Evolutionary conservation across 2,888 invertebrate genomes (phyloP), one percentile per base, ranked within the genome.

Genomic region (Caenorhabditis wallacei): DNA sequence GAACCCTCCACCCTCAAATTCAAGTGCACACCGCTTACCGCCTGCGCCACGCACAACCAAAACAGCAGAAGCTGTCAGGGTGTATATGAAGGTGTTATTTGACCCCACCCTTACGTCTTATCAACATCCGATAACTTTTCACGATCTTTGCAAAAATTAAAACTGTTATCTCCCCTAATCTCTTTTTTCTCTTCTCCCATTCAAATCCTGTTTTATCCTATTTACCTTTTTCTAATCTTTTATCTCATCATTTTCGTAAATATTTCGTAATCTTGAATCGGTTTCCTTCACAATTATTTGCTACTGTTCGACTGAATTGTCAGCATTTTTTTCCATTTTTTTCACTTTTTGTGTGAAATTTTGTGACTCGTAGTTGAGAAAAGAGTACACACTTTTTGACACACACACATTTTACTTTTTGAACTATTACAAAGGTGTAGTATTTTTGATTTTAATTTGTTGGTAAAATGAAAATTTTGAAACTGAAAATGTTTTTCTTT

Each of bases 221-320:
- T 26, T 16, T 13, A 68, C n/a, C n/a, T n/a, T n/a, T 69, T 69
- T 69, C 69, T 48, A 43, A 57, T 56, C 37, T 30, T 61, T 43
- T 20, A 43, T 43, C 43, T 37, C 13, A 3, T 13, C 24, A 30
- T 68, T 40, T 48, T 70, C n/a, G n/a, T n/a, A n/a, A n/a, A n/a
- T n/a, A n/a, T n/a, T n/a, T n/a, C n/a, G n/a, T n/a, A n/a, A n/a
- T n/a, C n/a, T n/a, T n/a, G n/a, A n/a, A n/a, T 70, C 24, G 48
- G 18, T 70, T 48, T 26, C 35, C 40, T 30, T 30, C 30, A 56
- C 18, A n/a, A n/a, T n/a, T 40, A 35, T 59, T 70, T 59, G 57
- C 59, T 48, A 57, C 70, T 18, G 54, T 48, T 56, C 20, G 11
- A 18, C 64, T 30, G n/a, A 53, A 37, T 48, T 66, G 66, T 46